Evolutionary conservation across 2,113 vertebrate species (phyloP).

Genomic region (Gobio gobio): DNA sequence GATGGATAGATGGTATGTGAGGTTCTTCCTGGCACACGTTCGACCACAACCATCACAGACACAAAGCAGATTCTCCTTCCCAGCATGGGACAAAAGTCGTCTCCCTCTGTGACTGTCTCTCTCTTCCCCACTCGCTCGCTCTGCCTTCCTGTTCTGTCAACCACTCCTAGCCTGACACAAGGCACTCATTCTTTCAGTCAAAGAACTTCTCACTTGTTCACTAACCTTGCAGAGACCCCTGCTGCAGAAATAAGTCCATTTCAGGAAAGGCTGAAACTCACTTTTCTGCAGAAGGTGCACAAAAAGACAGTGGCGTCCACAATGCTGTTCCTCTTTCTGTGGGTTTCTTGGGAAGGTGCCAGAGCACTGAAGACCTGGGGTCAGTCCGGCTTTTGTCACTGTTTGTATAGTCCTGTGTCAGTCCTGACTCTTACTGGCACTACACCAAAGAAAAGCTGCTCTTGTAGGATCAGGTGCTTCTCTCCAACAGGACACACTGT

Average conservation of each 20-base stretch:
- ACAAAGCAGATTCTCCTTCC: constrained; percentile 64
- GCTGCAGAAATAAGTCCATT: constrained; percentile 27
- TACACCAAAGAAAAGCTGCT: constrained; percentile 4
- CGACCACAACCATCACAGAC: constrained; percentile 14
- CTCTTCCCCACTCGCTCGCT: constrained; percentile 23
- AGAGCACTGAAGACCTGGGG: constrained; percentile 5
- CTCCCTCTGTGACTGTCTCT: constrained; percentile 25
- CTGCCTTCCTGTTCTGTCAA: constrained; percentile 50
- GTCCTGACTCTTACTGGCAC: neutral
- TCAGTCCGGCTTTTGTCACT: constrained; percentile 6
- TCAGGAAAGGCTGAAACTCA: constrained; percentile 28
- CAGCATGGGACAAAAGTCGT: neutral
- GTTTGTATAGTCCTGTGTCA: constrained; percentile 18
- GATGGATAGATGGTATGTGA: neutral
- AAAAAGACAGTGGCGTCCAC: constrained; percentile 11
- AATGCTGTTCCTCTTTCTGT: neutral
- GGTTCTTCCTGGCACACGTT: neutral
- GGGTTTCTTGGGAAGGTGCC: neutral
- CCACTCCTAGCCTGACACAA: constrained; percentile 70
- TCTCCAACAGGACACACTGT: neutral
- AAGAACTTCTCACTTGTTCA: constrained; percentile 70
- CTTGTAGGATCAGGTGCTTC: constrained; percentile 8
- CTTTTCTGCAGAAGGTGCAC: constrained; percentile 12
- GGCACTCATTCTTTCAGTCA: constrained; percentile 70
- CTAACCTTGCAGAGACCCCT: constrained; percentile 50